Percentiles rank a stretch among this genome's conserved stretches.
phyloP scores from a whole-genome alignment of 2,888 invertebrate species.

The Cetonia aurata region DNA sequence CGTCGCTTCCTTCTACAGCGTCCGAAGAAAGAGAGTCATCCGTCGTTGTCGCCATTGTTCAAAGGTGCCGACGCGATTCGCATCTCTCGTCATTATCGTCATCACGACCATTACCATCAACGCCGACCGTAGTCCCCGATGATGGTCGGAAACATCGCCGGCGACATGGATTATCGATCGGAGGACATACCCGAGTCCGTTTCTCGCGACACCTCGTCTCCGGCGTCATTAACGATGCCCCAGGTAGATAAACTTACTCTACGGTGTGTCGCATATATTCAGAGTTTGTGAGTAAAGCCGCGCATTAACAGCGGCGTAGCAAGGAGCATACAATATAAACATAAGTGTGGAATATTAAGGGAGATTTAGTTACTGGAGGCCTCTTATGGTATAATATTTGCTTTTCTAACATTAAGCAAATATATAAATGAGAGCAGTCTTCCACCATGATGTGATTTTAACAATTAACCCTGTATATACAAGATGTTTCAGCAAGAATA shows the following conservation, averaged over 20 bases:
- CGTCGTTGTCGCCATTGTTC: slow-evolving; percentile 44
- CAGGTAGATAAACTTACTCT: slow-evolving; percentile 18
- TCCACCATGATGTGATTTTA: no score
- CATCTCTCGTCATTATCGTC: slow-evolving; percentile 45
- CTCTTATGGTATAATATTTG: no score
- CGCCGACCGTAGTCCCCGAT: background rate
- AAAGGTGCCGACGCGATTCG: slow-evolving; percentile 52
- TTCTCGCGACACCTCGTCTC: slow-evolving; percentile 12
- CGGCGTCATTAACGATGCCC: slow-evolving; percentile 29
- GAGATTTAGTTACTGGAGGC: no score
- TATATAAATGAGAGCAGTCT: no score
- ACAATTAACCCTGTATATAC: no score
- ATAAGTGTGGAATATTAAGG: no score
- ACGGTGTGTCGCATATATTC: background rate
- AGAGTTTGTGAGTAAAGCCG: background rate
- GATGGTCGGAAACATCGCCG: slow-evolving; percentile 2
- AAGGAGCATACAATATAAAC: background rate
- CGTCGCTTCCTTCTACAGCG: slow-evolving; percentile 55
- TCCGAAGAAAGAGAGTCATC: slow-evolving; percentile 12
- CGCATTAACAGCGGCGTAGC: slow-evolving; percentile 1
- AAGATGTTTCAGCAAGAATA: no score
- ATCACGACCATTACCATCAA: slow-evolving; percentile 16
- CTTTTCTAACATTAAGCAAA: no score
- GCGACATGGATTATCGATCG: slow-evolving; percentile 23
- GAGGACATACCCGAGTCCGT: slow-evolving; percentile 3